phyloP scores from a whole-genome alignment of 2,113 vertebrate species.

The Chloroceryle aenea region DNA sequence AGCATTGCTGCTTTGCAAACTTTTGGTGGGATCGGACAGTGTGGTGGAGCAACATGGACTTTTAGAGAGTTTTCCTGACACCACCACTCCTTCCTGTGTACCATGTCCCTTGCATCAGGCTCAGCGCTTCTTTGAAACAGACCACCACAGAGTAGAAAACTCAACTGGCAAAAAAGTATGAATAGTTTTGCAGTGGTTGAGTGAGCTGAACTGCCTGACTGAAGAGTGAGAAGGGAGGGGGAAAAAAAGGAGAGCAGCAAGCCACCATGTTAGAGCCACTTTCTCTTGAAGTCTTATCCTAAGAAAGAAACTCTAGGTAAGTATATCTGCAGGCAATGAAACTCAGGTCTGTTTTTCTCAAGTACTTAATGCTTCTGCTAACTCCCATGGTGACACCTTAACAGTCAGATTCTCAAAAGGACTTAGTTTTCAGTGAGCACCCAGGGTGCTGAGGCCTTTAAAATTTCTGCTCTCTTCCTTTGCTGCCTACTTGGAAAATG shows the following conservation, averaged over 20 bases:
- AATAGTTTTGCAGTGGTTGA: neutral
- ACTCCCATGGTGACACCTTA: constrained; percentile 58
- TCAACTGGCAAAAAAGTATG: neutral
- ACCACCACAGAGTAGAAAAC: neutral
- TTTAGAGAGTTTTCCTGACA: neutral
- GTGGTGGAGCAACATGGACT: neutral
- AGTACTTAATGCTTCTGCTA: constrained; percentile 39
- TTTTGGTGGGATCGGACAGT: neutral
- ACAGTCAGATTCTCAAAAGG: constrained; percentile 56
- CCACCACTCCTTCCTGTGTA: neutral
- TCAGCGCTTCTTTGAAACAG: neutral
- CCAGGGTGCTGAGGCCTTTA: constrained; percentile 62
- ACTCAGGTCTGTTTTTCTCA: constrained; percentile 57
- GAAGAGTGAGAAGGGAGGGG: constrained; percentile 23
- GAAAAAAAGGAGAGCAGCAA: neutral
- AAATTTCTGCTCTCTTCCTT: constrained; percentile 34
- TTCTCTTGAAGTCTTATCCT: constrained; percentile 69
- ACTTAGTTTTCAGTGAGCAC: constrained; percentile 57
- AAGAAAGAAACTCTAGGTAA: constrained; percentile 58
- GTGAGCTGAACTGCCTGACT: constrained; percentile 28
- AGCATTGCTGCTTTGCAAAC: neutral
- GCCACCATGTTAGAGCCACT: constrained; percentile 51
- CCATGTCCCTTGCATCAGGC: neutral
- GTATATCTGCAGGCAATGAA: constrained; percentile 64
- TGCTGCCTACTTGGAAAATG: constrained; percentile 43